Evolutionary conservation across 2,888 invertebrate species (phyloP).

Genomic region (Leucophenga maculata): DNA sequence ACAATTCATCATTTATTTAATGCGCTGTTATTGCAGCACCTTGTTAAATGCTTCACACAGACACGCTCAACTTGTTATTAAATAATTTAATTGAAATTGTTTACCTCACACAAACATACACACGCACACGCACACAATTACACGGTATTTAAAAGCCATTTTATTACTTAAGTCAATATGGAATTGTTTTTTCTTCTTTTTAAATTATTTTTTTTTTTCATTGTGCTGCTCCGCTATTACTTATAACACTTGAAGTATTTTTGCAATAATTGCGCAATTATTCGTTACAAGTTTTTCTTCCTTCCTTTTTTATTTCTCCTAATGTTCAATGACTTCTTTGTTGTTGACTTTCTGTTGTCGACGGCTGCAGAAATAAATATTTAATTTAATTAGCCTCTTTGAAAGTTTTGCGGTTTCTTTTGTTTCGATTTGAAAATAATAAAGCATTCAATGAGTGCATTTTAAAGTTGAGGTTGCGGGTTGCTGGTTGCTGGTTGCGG

Average conservation of each 20-base stretch:
- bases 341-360: background rate
- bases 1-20: background rate
- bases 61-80: conserved; percentile 52
- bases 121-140: background rate
- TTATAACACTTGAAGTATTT: background rate
- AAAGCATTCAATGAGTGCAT: too few relatives aligned
- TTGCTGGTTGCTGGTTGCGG: too few relatives aligned
- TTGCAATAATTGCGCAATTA: conserved; percentile 24
- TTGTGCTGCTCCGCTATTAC: too few relatives aligned
- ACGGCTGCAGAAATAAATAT: background rate
- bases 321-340: background rate
- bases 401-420: background rate
- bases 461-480: background rate
- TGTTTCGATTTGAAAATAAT: background rate
- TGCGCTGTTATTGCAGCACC: background rate
- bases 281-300: conserved; percentile 9
- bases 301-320: background rate
- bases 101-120: background rate
- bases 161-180: conserved; percentile 47
- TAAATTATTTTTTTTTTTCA: background rate
- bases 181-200: background rate
- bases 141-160: conserved; percentile 7
- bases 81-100: conserved; percentile 54
- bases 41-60: background rate
- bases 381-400: conserved; percentile 6